Evolutionary conservation across 2,113 vertebrate species (phyloP).

Genomic region (Macaca fascicularis): T2T-MFA8v1.1 NC_088389.1:108930001-108930500

Average conservation of each 20-base stretch:
- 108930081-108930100: too few species aligned
- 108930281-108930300: neutral
- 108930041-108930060: too few species aligned
- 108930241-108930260: neutral
- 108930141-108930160: neutral
- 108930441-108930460: neutral
- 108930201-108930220: neutral
- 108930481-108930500: neutral
- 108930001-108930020: too few species aligned
- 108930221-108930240: neutral
- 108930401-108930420: neutral
- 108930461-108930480: neutral
- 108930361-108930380: neutral
- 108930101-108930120: conserved; percentile 9
- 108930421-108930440: neutral
- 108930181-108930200: neutral
- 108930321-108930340: neutral
- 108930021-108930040: too few species aligned
- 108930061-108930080: too few species aligned
- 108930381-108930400: conserved; percentile 1
- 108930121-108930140: neutral
- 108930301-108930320: neutral
- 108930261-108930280: neutral
- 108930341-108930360: neutral
- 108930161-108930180: neutral